Evolutionary conservation across 2,113 vertebrate species (phyloP), one percentile per base, ranked within the genome.

Genomic region (Callospermophilus lateralis): DNA sequence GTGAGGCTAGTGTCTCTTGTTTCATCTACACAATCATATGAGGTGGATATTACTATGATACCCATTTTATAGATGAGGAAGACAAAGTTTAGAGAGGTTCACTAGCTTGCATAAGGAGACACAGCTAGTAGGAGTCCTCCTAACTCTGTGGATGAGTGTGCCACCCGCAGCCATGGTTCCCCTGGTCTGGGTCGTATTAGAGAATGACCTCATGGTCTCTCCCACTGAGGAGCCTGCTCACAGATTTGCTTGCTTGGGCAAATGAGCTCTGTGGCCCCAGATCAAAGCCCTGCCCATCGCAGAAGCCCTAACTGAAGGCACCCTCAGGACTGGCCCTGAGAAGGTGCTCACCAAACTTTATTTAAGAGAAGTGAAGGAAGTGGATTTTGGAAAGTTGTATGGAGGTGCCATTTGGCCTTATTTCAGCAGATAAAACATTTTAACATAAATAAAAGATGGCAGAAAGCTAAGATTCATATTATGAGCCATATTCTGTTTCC

Each of bases 291-390:
- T 4, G 26, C 55, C 13, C 0, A 1, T n/a, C 68, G 37, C 74
- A 63, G 68, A 83, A 63, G 61, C 67, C 55, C 67, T 72, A 4
- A 45, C 11, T 30, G 37, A 79, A 42, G 83, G 34, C 19, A 48
- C 1, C 4, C 3, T 1, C 4, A 51, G 76, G 63, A 32, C 20
- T 7, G 4, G 11, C 16, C 20, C 26, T 3, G 0, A 55, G 20
- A 22, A 73, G 63, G 34, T 16, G 45, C 55, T 73, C 51, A 30
- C 3, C 16, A 51, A 34, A 22, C 37, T 15, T 3, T 20, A 24
- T 15, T n/a, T 76, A 74, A 15, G 53, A 55, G 61, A 74, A 79
- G 45, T 91, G 72, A 80, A 16, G 28, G 37, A 85, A 74, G 34
- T 32, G 58, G 80, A 34, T 51, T 72, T 90, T 61, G 34, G 39